A percentile compares a stretch with the other conserved stretches of the same genome.
These are phyloP conservation scores for Drosophila formosana DNA, from an alignment of 2,888 invertebrate species.

Conservation along the genomic window DNA sequence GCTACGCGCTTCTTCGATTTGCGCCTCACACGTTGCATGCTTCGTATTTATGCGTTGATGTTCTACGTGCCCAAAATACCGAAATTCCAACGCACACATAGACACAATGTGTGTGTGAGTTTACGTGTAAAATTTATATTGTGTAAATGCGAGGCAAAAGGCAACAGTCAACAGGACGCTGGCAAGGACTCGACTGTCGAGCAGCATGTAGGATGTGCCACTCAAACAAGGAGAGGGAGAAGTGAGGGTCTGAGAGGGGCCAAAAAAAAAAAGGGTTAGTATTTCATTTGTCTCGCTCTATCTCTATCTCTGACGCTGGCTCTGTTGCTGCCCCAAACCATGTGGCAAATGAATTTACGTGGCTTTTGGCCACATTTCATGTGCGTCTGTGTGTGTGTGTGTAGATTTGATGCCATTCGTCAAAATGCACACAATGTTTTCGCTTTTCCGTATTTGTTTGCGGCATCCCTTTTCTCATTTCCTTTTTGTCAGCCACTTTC, in stretches of 20 bases:
- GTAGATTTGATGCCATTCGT: constrained; percentile 61
- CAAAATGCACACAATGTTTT: constrained; percentile 64
- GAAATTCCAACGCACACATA: constrained; percentile 31
- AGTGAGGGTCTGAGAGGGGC: neutral
- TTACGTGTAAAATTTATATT: constrained; percentile 71
- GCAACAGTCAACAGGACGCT: constrained; percentile 37
- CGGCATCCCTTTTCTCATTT: constrained; percentile 44
- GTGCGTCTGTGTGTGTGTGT: constrained; percentile 20
- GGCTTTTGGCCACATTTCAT: constrained; percentile 52
- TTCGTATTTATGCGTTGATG: constrained; percentile 79
- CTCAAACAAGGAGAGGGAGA: neutral
- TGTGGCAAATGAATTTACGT: constrained; percentile 69
- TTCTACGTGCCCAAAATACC: constrained; percentile 78
- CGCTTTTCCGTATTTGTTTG: constrained; percentile 53
- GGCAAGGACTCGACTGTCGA: constrained; percentile 12
- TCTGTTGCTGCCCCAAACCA: neutral
- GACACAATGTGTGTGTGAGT: constrained; percentile 26
- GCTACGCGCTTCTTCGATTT: constrained; percentile 40
- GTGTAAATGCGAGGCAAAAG: constrained; percentile 62
- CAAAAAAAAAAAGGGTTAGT: constrained; percentile 58
- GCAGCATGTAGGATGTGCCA: constrained; percentile 3
- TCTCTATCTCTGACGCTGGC: neutral
- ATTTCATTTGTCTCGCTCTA: constrained; percentile 26
- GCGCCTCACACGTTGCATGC: constrained; percentile 51
- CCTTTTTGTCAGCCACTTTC: constrained; percentile 2